Conservation (phyloP, 1,140 invertebrate species). For the Rhopalosiphum padi region DNA sequence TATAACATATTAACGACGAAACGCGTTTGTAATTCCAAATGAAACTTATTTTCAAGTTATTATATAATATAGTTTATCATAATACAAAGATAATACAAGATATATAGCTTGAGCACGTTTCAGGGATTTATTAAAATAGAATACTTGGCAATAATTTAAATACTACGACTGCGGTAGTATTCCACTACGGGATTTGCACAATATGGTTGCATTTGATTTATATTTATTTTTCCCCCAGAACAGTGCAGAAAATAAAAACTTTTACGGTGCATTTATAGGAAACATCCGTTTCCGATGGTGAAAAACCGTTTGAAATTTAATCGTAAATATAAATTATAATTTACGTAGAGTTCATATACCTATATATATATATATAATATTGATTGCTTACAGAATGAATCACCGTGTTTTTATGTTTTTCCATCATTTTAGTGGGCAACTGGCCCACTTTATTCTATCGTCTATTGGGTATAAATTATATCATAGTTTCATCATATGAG, state of each 20-base stretch:
- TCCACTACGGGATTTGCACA: background rate
- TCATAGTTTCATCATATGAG: no score
- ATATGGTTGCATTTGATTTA: constrained; percentile 9
- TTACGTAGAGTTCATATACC: background rate
- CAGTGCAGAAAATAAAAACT: constrained; percentile 11
- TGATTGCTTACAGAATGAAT: background rate
- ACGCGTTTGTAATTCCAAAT: background rate
- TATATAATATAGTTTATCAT: background rate
- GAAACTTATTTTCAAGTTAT: background rate
- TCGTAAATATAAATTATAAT: background rate
- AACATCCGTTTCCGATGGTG: background rate
- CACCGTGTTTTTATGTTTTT: background rate
- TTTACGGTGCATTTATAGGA: background rate
- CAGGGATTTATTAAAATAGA: background rate
- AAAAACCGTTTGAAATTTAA: background rate
- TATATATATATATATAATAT: background rate
- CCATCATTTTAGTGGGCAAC: background rate
- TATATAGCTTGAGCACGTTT: background rate
- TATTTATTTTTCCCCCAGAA: background rate
- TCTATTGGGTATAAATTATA: background rate
- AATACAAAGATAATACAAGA: background rate
- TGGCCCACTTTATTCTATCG: background rate
- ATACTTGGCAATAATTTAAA: constrained; percentile 33
- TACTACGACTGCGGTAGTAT: background rate
- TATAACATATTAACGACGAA: background rate